Evolutionary conservation across 2,888 invertebrate species (phyloP), one percentile per base, ranked within the genome.

Genomic region (Cepaea hortensis): DNA sequence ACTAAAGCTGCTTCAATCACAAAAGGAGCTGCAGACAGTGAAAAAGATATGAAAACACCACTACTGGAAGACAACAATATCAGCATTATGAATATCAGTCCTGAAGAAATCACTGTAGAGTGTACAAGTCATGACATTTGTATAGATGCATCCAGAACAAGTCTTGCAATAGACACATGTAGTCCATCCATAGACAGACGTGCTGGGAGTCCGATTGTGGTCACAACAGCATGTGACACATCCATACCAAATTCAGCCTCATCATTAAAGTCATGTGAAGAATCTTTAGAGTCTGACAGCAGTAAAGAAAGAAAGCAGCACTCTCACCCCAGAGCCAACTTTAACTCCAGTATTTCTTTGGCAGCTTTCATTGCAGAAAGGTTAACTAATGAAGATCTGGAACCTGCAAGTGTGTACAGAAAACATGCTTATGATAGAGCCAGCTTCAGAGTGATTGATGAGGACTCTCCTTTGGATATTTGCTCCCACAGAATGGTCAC

Each of bases 321-420:
- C 50, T 48, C 11, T 20, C 61, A 62, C 18, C 23, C 0, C 20
- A 84, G n/a, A 50, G 75, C n/a, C 20, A 65, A n/a, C 46, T 62
- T 62, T 11, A 85, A 86, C 70, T 35, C 86, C 6, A 50, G 15
- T 11, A 61, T 70, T 55, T 86, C 86, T 23, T 68, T 86, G 55
- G 86, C 86, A 48, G 86, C 86, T 35, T 86, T 86, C 15, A 82
- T 86, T 18, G 86, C 86, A 35, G 82, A 86, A 48, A 86, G 86
- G 55, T 61, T 85, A 35, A 65, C 46, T n/a, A 85, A 70, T 35
- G 79, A 85, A 23, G 70, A 76, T 70, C 35, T 50, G 62, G 65
- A 84, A 72, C 55, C 72, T 3, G 35, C 23, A 62, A 79, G 46
- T 79, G 61, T 11, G 5, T 77, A 3, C 48, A 62, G 35, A 62